Percentiles rank a stretch among this genome's conserved stretches.
These are phyloP conservation scores for Ailuropoda melanoleuca DNA, from an alignment of 2,113 vertebrate genomes.

Conservation along the genomic window DNA sequence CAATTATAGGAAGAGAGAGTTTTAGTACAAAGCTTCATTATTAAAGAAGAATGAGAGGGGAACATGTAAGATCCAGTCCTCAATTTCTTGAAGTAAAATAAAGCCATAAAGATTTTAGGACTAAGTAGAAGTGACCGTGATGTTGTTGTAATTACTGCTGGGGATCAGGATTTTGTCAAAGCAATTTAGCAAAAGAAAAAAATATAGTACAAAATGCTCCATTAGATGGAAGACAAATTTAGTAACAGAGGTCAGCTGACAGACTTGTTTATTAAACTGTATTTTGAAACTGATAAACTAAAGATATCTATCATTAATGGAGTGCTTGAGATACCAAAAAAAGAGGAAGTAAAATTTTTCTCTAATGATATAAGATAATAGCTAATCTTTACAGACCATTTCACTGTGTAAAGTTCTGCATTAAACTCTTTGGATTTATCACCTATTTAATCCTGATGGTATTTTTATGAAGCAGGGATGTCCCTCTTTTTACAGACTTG, in stretches of 20 bases:
- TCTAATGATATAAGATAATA: neutral
- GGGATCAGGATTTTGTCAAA: neutral
- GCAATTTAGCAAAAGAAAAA: neutral
- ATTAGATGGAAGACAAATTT: neutral
- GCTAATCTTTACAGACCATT: neutral
- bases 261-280: neutral
- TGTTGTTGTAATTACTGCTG: neutral
- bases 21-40: neutral
- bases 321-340: neutral
- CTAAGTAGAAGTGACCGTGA: neutral
- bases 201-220: neutral
- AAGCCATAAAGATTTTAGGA: neutral
- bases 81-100: neutral
- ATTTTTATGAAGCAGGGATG: neutral
- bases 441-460: neutral
- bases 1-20: neutral
- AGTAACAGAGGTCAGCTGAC: neutral
- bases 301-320: neutral
- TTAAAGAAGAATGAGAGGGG: neutral
- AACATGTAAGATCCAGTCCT: neutral
- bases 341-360: neutral
- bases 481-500: neutral
- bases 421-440: neutral
- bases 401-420: neutral
- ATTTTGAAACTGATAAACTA: neutral